Evolutionary conservation across 2,797 vertebrate genomes (phyloP), one percentile per base, ranked within the genome.

Genomic region (Dromococcyx pavoninus): DNA sequence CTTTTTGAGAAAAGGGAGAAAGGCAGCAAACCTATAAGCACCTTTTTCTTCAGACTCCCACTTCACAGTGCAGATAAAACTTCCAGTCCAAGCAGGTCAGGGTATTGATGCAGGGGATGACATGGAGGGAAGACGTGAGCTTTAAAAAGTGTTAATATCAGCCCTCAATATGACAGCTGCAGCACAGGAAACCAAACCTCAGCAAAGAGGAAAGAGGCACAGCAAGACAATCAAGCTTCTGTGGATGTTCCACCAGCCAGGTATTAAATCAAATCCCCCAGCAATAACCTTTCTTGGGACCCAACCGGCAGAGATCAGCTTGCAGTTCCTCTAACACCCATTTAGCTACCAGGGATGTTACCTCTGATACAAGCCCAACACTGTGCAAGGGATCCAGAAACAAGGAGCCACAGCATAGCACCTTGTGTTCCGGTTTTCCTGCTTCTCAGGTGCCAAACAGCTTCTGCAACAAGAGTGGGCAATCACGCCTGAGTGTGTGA

Each of bases 401-500:
- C 39, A 41, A 41, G 39, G 39, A 41, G 39, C 39, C 39, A 41
- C 39, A 41, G 39, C 41, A 41, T 10, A 41, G 39, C 10, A 41
- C 39, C 39, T 41, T 41, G 16, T 28, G 48, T 50, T 50, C 44
- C 44, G 21, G 44, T 46, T 96, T 74, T 98, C 98, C 72, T 96
- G 95, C 91, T 99, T 98, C 94, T 98, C 98, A 78, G 98, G 98
- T 56, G 96, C 91, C 78, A 97, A 98, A 94, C 98, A 98, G 89
- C 94, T 98, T 97, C 98, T 98, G 86, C 50, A 93, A 48, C 21
- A 78, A 5, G 35, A 67, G 41, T 60, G 46, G 67, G 46, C 39
- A 56, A 44, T 12, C 58, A 23, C 39, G 14, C 7, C 21, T 14
- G 25, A 77, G 39, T 10, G 35, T 46, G 53, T 57, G 44, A 70